A percentile compares a stretch with the other conserved stretches of the same genome.
Conservation (phyloP, 2,113 vertebrate species). For the Telmatochromis sp. region DNA sequence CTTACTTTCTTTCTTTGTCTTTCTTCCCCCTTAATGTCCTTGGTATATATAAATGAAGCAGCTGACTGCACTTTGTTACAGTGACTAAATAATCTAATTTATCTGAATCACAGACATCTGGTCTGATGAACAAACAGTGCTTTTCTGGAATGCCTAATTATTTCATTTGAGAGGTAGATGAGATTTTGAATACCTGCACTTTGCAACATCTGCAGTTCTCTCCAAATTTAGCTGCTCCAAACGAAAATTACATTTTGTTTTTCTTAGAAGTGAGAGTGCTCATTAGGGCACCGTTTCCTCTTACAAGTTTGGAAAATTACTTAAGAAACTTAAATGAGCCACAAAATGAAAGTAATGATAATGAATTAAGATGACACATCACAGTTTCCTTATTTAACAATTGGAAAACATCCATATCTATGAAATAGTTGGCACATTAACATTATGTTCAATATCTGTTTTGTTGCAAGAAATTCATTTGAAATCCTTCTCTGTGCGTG, state of each 20-base stretch:
- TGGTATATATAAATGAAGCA: neutral
- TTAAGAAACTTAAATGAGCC: neutral
- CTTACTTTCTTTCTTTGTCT: neutral
- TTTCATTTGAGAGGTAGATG: slow-evolving; percentile 9
- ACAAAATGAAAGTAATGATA: neutral
- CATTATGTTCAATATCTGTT: neutral
- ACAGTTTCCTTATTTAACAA: neutral
- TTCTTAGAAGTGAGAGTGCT: neutral
- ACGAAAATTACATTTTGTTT: neutral
- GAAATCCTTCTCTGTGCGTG: neutral
- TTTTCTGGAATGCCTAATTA: slow-evolving; percentile 24
- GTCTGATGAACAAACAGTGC: slow-evolving; percentile 30
- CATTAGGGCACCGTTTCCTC: neutral
- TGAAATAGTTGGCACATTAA: neutral
- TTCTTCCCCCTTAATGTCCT: neutral
- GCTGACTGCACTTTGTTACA: slow-evolving; percentile 25
- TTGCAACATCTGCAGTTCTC: neutral
- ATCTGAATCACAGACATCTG: slow-evolving; percentile 22
- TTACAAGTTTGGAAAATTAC: neutral
- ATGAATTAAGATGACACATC: neutral
- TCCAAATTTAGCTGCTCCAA: neutral
- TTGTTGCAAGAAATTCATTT: neutral
- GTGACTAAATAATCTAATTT: slow-evolving; percentile 15
- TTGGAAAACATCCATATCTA: neutral
- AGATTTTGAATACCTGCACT: slow-evolving; percentile 17